Evolutionary conservation across 2,113 vertebrate genomes (phyloP).

Genomic region (Lipophrys pholis): DNA sequence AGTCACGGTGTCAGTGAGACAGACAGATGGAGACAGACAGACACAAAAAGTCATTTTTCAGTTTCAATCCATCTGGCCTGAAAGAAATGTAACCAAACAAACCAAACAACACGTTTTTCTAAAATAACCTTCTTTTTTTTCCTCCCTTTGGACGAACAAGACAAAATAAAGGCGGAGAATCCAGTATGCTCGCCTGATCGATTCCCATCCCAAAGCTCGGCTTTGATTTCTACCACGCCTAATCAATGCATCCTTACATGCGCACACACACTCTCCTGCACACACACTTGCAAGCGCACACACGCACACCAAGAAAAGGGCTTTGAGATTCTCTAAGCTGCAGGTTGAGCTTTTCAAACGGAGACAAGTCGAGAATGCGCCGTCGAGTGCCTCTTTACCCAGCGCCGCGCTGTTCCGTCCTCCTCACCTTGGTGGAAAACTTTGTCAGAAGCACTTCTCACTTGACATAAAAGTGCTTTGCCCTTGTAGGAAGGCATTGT

Average conservation of each 20-base stretch:
- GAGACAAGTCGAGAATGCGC: constrained; percentile 49
- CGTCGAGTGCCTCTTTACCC: constrained; percentile 48
- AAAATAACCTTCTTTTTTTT: constrained; percentile 49
- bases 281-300: not conserved
- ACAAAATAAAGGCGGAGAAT: not conserved
- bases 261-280: not conserved
- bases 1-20: not conserved
- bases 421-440: constrained; percentile 41
- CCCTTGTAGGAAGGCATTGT: constrained; percentile 37
- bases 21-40: too few species aligned
- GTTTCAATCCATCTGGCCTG: constrained; percentile 24
- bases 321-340: constrained; percentile 65
- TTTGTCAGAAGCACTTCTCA: constrained; percentile 61
- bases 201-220: constrained; percentile 54
- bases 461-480: constrained; percentile 48
- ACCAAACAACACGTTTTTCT: constrained; percentile 1
- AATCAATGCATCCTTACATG: constrained; percentile 62
- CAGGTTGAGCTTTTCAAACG: constrained; percentile 64
- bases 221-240: constrained; percentile 62
- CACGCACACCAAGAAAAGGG: constrained; percentile 22
- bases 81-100: not conserved
- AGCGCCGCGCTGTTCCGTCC: constrained; percentile 46
- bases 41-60: not conserved
- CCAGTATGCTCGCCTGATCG: constrained; percentile 51
- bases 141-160: constrained; percentile 3